Evolutionary conservation across 2,888 invertebrate genomes (phyloP).

Genomic region (Apeira syringaria): DNA sequence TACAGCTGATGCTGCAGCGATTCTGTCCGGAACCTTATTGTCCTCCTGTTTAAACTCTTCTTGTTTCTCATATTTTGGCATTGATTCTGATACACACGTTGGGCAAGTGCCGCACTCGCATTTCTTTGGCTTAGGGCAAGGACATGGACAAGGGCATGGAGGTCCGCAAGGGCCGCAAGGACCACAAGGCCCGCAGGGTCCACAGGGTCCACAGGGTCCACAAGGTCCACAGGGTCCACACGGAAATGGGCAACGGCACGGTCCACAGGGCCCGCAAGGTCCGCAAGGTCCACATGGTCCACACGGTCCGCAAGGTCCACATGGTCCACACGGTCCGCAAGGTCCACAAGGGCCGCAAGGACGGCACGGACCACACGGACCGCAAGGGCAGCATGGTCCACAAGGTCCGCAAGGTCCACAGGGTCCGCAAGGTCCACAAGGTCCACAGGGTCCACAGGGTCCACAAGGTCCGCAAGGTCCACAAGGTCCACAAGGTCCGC

Average conservation of each 20-base stretch:
- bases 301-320: constrained; percentile 30
- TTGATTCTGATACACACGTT: constrained; percentile 26
- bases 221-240: constrained; percentile 21
- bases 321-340: constrained; percentile 36
- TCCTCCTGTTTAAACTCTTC: constrained; percentile 40
- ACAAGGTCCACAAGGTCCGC: constrained; percentile 42
- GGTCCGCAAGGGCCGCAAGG: constrained; percentile 32
- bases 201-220: constrained; percentile 38
- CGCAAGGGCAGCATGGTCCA: constrained; percentile 28
- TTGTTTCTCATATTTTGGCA: not conserved
- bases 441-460: constrained; percentile 36
- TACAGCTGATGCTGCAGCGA: constrained; percentile 28
- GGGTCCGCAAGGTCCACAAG: constrained; percentile 25
- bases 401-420: constrained; percentile 37
- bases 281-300: constrained; percentile 35
- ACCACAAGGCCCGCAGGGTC: constrained; percentile 34
- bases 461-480: constrained; percentile 25
- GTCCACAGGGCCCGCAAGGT: constrained; percentile 10
- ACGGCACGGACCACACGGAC: constrained; percentile 44
- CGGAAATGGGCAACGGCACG: constrained; percentile 31
- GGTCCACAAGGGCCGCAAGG: constrained; percentile 37
- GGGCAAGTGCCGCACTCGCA: constrained; percentile 38
- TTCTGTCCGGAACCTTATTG: constrained; percentile 35
- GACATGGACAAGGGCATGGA: constrained; percentile 35
- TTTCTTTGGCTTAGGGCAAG: constrained; percentile 32